Evolutionary conservation across 2,888 invertebrate genomes (phyloP).

Genomic region (Panopea generosa): DNA sequence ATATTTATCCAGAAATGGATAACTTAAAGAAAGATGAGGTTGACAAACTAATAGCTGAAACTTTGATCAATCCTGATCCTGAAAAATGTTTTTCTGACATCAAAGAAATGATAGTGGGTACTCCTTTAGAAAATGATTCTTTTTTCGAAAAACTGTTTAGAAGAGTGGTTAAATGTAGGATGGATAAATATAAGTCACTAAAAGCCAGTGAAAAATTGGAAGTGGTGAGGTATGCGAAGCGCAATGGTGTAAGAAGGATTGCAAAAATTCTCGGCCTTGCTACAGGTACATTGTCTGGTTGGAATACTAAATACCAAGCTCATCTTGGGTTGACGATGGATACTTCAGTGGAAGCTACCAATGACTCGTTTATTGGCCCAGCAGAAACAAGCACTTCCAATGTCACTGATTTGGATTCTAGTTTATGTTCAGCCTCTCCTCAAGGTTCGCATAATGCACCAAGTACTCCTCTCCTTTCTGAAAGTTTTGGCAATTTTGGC

Average conservation of each 20-base stretch:
- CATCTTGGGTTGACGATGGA: constrained; percentile 31
- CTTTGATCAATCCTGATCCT: constrained; percentile 40
- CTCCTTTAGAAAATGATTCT: constrained; percentile 40
- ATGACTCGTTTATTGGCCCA: too few relatives aligned
- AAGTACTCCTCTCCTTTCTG: constrained; percentile 1
- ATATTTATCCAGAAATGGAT: too few relatives aligned
- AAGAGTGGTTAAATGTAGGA: constrained; percentile 41
- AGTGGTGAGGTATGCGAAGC: constrained; percentile 53
- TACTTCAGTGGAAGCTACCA: not conserved
- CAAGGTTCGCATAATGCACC: not conserved
- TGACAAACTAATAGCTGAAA: constrained; percentile 53
- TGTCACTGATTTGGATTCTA: not conserved
- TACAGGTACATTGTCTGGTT: constrained; percentile 60
- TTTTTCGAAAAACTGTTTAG: constrained; percentile 51
- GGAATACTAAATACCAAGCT: constrained; percentile 56
- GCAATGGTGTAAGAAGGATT: constrained; percentile 52
- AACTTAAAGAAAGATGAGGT: constrained; percentile 31
- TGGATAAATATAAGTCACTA: constrained; percentile 56
- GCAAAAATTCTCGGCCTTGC: constrained; percentile 60
- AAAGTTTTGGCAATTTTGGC: constrained; percentile 5
- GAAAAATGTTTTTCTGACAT: constrained; percentile 52
- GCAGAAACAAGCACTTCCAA: too few relatives aligned
- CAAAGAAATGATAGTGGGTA: constrained; percentile 37
- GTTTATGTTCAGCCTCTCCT: not conserved
- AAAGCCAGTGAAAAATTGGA: constrained; percentile 60